These are phyloP conservation scores for Blastobasis adustella DNA, from an alignment of 2,888 invertebrate species.

Conservation along the genomic window DNA sequence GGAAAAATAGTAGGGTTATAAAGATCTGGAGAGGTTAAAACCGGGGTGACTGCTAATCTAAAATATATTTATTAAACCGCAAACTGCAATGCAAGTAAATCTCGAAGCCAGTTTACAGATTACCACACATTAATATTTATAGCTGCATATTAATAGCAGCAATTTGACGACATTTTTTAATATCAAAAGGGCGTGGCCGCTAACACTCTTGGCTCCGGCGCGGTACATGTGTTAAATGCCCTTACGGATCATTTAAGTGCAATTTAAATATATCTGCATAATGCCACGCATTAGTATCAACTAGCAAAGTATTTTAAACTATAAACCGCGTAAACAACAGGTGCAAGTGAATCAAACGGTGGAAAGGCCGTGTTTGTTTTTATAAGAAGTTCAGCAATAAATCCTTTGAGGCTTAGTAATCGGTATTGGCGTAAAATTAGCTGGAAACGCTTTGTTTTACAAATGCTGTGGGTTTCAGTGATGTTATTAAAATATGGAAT, in stretches of 20 bases:
- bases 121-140: conserved; percentile 24
- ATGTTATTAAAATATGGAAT: too few relatives aligned
- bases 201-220: conserved; percentile 15
- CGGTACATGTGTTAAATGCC: conserved; percentile 21
- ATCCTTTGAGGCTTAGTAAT: too few relatives aligned
- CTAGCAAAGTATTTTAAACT: conserved; percentile 2
- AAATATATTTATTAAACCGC: too few relatives aligned
- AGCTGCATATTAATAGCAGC: conserved; percentile 15
- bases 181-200: conserved; percentile 27
- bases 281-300: conserved; percentile 16
- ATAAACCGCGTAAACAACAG: background rate
- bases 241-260: conserved; percentile 18
- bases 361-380: background rate
- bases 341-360: background rate
- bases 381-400: too few relatives aligned
- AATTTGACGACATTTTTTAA: conserved; percentile 22
- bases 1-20: too few relatives aligned
- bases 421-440: too few relatives aligned
- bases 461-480: too few relatives aligned
- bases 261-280: conserved; percentile 43
- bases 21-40: too few relatives aligned
- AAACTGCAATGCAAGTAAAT: background rate
- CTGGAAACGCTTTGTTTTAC: too few relatives aligned
- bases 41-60: too few relatives aligned
- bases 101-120: conserved; percentile 13